Evolutionary conservation across 2,888 invertebrate genomes (phyloP), one percentile per base, ranked within the genome.

Genomic region (Hyposoter dolosus): DNA sequence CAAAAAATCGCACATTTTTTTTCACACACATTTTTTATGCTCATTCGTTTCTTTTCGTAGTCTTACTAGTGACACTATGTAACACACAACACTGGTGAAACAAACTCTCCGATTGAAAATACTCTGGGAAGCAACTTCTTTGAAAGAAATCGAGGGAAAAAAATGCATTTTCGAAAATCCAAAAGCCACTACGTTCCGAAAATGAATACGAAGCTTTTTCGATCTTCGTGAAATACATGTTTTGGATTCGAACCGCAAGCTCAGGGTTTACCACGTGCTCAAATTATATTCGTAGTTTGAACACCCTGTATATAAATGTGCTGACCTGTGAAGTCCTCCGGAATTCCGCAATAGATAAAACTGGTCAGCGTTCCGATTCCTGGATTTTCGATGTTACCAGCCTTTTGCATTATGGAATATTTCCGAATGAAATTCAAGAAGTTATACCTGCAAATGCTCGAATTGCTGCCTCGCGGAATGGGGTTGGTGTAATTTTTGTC

Each of bases 281-380:
- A 15, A 56, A 23, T 56, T 23, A 23, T 56, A 56, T 60, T 28
- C 28, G 28, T 15, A 15, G 23, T 28, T 60, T 28, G 15, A 60
- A 32, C 69, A 71, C 56, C 32, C 40, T 40, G 28, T 72, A 72
- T 56, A 35, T n/a, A 53, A 50, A 66, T n/a, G 19, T 32, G 50
- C 32, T 19, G 47, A 76, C 66, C 68, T 56, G 40, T 9, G 40
- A 71, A 43, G 47, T 60, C 43, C 69, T 15, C 32, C 56, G 19
- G 69, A 71, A 56, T 28, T 60, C 32, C 28, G 7, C 71, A 79
- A 69, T 79, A 60, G 69, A 79, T 71, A 71, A 60, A 71, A 32
- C 43, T 69, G 60, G 79, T 79, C 69, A 79, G 69, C 60, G 45
- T 19, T 32, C 6, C 45, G 45, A 17, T n/a, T 79, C 35, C 19